A percentile compares a stretch with the other conserved stretches of the same genome.
These are phyloP conservation scores for Halocynthia roretzi DNA, from an alignment of 23 tunicate genomes.

Conservation along the genomic window DNA sequence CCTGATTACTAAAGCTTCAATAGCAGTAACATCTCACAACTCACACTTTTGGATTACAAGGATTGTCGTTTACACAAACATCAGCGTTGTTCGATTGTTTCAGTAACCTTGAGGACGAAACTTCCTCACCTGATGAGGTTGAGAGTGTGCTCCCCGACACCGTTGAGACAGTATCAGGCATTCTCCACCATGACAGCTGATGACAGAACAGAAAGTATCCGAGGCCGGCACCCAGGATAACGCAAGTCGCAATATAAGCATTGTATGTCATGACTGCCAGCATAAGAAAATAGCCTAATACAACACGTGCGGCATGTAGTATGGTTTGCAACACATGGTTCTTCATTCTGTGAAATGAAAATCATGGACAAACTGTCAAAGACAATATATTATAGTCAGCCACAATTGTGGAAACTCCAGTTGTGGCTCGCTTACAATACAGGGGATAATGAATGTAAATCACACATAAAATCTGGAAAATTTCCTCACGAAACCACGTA, in stretches of 20 bases:
- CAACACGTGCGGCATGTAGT: conserved; percentile 40
- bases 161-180: background rate
- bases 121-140: too few species aligned
- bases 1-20: too few species aligned
- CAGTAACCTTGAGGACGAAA: too few species aligned
- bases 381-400: too few species aligned
- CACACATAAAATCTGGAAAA: too few species aligned
- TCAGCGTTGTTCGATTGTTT: too few species aligned
- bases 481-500: too few species aligned
- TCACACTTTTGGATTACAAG: too few species aligned
- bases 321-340: conserved; percentile 66
- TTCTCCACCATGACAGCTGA: conserved; percentile 12
- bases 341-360: conserved; percentile 38
- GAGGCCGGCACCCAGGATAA: conserved; percentile 45
- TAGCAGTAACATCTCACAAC: too few species aligned
- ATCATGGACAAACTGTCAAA: background rate
- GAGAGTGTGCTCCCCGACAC: too few species aligned
- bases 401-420: background rate
- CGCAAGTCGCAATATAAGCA: conserved; percentile 48
- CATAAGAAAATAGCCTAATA: conserved; percentile 53
- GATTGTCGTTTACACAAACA: too few species aligned
- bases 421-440: background rate
- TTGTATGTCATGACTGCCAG: conserved; percentile 76
- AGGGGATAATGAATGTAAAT: background rate
- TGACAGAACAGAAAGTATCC: conserved; percentile 75